Evolutionary conservation across 2,797 vertebrate genomes (phyloP).

Genomic region (Peromyscus attwateri): DNA sequence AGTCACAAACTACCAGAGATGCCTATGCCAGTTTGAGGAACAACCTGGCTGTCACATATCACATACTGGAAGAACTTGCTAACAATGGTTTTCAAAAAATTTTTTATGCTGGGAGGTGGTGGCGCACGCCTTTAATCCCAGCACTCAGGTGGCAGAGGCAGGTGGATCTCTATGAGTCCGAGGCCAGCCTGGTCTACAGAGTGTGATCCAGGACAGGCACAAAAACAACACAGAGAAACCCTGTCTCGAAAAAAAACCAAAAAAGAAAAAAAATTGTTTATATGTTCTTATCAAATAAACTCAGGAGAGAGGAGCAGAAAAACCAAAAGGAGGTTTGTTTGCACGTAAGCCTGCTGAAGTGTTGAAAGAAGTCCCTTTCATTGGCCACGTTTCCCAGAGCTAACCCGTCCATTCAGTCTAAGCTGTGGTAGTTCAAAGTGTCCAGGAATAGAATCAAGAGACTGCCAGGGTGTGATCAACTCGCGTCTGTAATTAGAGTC

Average conservation of each 20-base stretch:
- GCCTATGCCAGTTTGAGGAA: not conserved
- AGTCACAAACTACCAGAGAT: not conserved
- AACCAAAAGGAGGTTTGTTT: not conserved
- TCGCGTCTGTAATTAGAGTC: not conserved
- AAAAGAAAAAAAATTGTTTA: conserved; percentile 1
- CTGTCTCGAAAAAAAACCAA: no score
- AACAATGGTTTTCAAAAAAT: not conserved
- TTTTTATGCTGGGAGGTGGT: no score
- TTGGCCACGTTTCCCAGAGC: not conserved
- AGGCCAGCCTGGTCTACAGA: no score
- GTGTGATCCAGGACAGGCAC: no score
- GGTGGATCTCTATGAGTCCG: no score
- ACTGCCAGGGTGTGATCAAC: not conserved
- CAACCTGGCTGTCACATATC: not conserved
- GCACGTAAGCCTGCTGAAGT: no score
- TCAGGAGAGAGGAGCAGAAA: not conserved
- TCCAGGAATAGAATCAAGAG: not conserved
- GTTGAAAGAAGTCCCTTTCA: not conserved
- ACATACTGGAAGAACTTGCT: not conserved
- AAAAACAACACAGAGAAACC: no score
- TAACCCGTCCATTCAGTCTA: not conserved
- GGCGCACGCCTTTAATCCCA: no score
- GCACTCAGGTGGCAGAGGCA: no score
- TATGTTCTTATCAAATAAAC: conserved; percentile 17
- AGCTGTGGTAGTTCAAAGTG: not conserved